Conservation (phyloP, 1,140 invertebrate genomes). For the Bactericera cockerelli region DNA sequence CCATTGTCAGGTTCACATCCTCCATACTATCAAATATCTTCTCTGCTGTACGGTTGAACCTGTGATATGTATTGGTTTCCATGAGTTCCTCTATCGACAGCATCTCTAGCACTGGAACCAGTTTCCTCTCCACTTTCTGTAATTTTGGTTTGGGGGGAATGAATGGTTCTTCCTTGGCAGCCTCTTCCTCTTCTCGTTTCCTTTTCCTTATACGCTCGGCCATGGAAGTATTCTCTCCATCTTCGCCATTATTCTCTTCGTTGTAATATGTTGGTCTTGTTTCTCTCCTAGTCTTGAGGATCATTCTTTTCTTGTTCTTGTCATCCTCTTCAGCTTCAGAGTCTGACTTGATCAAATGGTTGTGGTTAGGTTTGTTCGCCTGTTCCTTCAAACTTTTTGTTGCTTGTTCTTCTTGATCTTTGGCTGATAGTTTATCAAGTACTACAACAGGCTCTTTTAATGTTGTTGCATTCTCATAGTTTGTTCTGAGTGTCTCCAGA, state of each 20-base stretch:
- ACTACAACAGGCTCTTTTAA: neutral
- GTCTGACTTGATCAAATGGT: neutral
- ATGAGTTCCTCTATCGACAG: conserved; percentile 77
- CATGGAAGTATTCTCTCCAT: neutral
- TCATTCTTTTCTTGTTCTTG: neutral
- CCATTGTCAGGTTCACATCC: conserved; percentile 49
- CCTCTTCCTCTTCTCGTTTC: neutral
- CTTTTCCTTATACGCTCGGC: neutral
- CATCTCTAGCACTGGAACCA: conserved; percentile 61
- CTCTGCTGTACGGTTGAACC: conserved; percentile 79
- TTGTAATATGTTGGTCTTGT: conserved; percentile 11
- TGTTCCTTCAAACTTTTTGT: neutral
- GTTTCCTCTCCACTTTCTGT: conserved; percentile 61
- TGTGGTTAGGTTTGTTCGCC: neutral
- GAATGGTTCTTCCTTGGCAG: conserved; percentile 10
- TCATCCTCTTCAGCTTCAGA: neutral
- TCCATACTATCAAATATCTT: conserved; percentile 80
- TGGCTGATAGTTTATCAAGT: neutral
- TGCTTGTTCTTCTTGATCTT: conserved; percentile 4
- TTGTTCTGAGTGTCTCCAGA: neutral
- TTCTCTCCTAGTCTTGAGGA: conserved; percentile 6
- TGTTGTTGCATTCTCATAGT: neutral
- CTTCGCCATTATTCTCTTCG: neutral
- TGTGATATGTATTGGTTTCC: conserved; percentile 87
- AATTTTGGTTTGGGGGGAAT: conserved; percentile 53